A percentile compares a stretch with the other conserved stretches of the same genome.
Evolutionary conservation across 1,140 invertebrate species (phyloP).

Genomic region (Lerema accius): DNA sequence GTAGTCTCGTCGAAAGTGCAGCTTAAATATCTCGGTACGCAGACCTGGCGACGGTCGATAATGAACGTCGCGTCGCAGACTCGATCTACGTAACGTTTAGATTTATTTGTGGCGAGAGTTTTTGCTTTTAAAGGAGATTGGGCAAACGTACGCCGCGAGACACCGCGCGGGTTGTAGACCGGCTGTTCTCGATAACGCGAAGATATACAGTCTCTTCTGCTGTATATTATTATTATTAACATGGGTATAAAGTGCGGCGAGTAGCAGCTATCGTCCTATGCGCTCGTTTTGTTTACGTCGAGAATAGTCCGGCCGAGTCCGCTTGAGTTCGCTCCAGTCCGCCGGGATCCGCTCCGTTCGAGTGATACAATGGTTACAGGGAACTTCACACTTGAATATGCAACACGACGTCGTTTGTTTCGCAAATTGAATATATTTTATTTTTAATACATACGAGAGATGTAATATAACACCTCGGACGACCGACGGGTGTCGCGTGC

Average conservation of each 20-base stretch:
- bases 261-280: constrained; percentile 13
- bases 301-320: constrained; percentile 6
- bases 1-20: neutral
- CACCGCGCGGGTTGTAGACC: neutral
- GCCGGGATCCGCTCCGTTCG: constrained; percentile 3
- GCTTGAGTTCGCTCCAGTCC: neutral
- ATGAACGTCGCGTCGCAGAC: constrained; percentile 39
- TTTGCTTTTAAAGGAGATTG: constrained; percentile 70
- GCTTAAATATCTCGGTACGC: constrained; percentile 11
- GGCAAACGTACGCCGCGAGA: constrained; percentile 42
- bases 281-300: neutral
- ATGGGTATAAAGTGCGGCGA: neutral
- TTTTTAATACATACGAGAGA: constrained; percentile 1
- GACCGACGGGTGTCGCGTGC: constrained; percentile 4
- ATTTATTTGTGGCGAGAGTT: constrained; percentile 75
- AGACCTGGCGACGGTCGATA: constrained; percentile 22
- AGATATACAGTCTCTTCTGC: too few species aligned
- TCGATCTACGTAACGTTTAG: constrained; percentile 67
- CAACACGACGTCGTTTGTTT: constrained; percentile 14
- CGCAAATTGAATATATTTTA: constrained; percentile 18
- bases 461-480: neutral
- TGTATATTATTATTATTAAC: too few species aligned
- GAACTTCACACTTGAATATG: constrained; percentile 7
- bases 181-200: neutral
- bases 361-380: constrained; percentile 27